Conservation (phyloP, 2,888 invertebrate genomes). For the Acheta domesticus region DNA sequence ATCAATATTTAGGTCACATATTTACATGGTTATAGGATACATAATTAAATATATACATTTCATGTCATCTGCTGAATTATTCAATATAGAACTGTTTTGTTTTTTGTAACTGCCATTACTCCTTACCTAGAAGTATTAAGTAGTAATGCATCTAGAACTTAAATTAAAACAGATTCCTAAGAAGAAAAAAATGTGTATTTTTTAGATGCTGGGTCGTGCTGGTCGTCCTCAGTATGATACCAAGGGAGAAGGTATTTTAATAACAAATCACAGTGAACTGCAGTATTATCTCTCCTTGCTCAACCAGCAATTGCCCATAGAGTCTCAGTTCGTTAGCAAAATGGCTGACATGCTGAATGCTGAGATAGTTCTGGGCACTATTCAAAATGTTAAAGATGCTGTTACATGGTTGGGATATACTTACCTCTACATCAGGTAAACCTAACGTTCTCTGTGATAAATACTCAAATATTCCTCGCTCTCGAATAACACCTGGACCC, state of each 20-base stretch:
- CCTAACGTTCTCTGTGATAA: slow-evolving; percentile 2
- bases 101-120: no score
- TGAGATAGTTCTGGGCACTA: slow-evolving; percentile 92
- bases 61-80: neutral
- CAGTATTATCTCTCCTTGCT: slow-evolving; percentile 96
- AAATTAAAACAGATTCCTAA: no score
- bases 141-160: no score
- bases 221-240: slow-evolving; percentile 98
- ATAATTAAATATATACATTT: neutral
- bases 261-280: slow-evolving; percentile 97
- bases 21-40: neutral
- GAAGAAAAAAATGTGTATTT: slow-evolving; percentile 18
- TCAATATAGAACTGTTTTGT: neutral
- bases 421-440: slow-evolving; percentile 77
- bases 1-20: neutral
- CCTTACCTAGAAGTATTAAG: no score
- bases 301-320: slow-evolving; percentile 97
- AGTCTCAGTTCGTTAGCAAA: slow-evolving; percentile 90
- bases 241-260: slow-evolving; percentile 93
- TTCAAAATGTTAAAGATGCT: slow-evolving; percentile 85
- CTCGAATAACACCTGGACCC: no score
- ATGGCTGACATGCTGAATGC: slow-evolving; percentile 97
- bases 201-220: slow-evolving; percentile 90
- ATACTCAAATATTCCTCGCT: no score
- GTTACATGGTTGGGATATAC: slow-evolving; percentile 95